A percentile compares a stretch with the other conserved stretches of the same genome.
These are phyloP conservation scores for Steinernema feltiae DNA, from an alignment of 1,140 invertebrate species.

Conservation along the genomic window DNA sequence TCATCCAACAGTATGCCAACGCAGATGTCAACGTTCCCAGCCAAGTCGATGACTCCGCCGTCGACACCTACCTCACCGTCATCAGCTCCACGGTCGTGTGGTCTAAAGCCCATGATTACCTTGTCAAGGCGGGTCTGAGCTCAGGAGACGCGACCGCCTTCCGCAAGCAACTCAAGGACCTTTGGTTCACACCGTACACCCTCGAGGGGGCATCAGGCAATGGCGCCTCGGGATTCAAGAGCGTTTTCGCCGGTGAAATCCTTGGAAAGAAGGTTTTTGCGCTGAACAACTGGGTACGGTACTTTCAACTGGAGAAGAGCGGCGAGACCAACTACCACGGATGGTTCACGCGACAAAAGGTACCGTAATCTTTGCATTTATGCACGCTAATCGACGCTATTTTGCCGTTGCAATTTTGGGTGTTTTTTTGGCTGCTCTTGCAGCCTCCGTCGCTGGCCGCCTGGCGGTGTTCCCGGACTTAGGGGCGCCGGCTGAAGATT, in stretches of 20 bases:
- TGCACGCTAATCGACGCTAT: background rate
- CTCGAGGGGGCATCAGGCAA: conserved; percentile 57
- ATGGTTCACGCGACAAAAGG: conserved; percentile 55
- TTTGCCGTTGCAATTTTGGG: background rate
- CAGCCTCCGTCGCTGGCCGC: background rate
- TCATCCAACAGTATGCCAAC: conserved; percentile 11
- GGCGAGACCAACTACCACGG: conserved; percentile 61
- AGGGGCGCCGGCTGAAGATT: background rate
- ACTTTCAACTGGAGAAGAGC: conserved; percentile 60
- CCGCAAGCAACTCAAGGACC: conserved; percentile 56
- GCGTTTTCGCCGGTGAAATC: conserved; percentile 62
- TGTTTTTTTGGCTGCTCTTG: background rate
- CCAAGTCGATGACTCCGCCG: background rate
- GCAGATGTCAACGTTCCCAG: background rate
- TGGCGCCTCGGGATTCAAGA: conserved; percentile 59
- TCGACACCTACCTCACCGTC: conserved; percentile 18
- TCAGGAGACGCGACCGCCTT: conserved; percentile 54
- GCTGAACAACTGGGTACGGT: conserved; percentile 62
- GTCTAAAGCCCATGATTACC: conserved; percentile 16
- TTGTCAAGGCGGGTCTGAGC: conserved; percentile 26
- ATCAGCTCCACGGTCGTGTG: conserved; percentile 11
- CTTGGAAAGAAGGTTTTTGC: conserved; percentile 58
- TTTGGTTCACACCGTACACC: conserved; percentile 59
- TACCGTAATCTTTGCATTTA: conserved; percentile 6
- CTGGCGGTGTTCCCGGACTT: background rate